Base-by-base conservation (phyloP, 2,797 vertebrate genomes). In the Paguma larvata region DNA sequence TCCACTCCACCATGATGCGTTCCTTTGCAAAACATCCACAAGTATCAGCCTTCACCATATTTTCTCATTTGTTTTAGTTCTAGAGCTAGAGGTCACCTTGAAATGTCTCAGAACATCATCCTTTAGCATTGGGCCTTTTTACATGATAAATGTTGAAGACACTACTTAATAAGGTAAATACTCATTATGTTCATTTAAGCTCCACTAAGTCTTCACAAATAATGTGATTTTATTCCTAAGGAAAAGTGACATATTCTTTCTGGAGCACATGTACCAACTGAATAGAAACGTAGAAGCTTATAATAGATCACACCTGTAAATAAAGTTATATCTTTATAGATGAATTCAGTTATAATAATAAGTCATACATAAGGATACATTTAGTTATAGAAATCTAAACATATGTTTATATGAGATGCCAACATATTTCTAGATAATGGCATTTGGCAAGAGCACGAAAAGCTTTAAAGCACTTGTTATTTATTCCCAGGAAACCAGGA, bases 401-500 rank as follows among this genome's bases (percentile, higher is more conserved):
- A 96, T 92, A 79, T 79, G 90, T 97, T 98, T 96, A 79, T 79
- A 89, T 91, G 25, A 97, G 51, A 97, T 97, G 95, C 79, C 96
- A 96, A 89, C 92, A 92, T 97, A 97, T 97, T 97, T 97, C 84
- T 95, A 91, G 27, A 94, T 97, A 97, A 98, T 91, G 65, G 90
- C 95, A 89, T 75, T 89, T 97, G 82, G 85, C 87, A 92, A 84
- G 92, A 92, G 32, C 75, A 96, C 78, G 96, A 96, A 88, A 96
- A 85, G 84, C 93, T 97, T 96, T 97, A 97, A 93, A 95, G 87
- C 44, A 84, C 90, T 97, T 94, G 70, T 94, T 94, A 94, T 92
- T 95, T 97, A 97, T 93, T 80, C 78, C 63, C 83, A 94, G 87
- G 73, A 94, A 97, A 87, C 77, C 23, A 85, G 62, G 63, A 96